Percentiles rank a stretch among this genome's conserved stretches.
Evolutionary conservation across 2,113 vertebrate species (phyloP).

Genomic region (Carollia perspicillata): DNA sequence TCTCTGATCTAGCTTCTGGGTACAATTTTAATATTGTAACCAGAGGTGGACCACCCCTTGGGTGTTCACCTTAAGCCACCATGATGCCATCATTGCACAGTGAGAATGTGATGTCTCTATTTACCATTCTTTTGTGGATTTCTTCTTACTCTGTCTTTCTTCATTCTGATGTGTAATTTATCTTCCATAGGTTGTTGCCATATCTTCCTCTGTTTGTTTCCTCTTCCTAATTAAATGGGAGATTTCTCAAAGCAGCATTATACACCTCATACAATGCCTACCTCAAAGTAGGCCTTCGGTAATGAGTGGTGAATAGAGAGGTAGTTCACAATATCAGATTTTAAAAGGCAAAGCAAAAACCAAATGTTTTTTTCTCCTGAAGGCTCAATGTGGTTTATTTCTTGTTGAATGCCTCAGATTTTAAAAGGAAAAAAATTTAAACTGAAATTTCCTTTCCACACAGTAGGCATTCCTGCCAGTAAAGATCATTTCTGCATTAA

Average conservation of each 20-base stretch:
- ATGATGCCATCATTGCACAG: fast-evolving
- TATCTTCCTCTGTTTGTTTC: not conserved
- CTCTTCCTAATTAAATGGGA: not conserved
- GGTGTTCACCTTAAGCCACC: not conserved
- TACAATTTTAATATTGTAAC: not conserved
- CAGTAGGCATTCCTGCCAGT: not conserved
- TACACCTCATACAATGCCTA: not conserved
- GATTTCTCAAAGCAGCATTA: not conserved
- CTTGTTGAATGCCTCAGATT: conserved; percentile 5
- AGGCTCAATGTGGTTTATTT: conserved; percentile 25
- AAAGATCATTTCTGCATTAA: not conserved
- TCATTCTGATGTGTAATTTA: not conserved
- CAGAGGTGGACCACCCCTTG: too few species aligned
- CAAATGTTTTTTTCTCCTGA: not conserved
- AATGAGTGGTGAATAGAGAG: not conserved
- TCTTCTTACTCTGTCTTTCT: fast-evolving
- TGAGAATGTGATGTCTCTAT: not conserved
- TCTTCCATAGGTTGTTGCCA: not conserved
- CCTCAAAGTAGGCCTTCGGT: not conserved
- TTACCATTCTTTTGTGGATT: not conserved
- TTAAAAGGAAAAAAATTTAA: conserved; percentile 20
- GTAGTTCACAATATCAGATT: not conserved
- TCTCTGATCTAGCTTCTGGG: not conserved
- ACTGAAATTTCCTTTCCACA: not conserved
- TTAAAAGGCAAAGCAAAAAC: not conserved